Percentiles rank a stretch among this genome's conserved stretches.
phyloP scores from a whole-genome alignment of 53 echinoderm and acorn worm genomes.

The Astropecten irregularis region DNA sequence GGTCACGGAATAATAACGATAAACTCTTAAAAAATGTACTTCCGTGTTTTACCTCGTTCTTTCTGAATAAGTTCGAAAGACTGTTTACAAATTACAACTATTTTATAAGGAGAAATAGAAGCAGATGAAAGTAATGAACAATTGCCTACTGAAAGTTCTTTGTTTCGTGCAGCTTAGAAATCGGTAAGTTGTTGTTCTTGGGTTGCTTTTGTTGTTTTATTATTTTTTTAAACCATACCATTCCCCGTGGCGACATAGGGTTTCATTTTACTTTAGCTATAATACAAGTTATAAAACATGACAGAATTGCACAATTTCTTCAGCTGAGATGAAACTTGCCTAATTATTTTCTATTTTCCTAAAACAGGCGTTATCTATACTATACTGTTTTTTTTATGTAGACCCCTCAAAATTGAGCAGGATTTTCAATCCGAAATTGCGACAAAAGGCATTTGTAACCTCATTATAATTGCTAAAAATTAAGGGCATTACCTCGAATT shows the following conservation, averaged over 20 bases:
- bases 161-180: not conserved
- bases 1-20: not conserved
- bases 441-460: not conserved
- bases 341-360: no score
- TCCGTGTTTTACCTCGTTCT: not conserved
- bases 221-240: no score
- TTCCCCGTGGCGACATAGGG: no score
- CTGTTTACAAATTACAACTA: not conserved
- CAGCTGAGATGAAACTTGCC: no score
- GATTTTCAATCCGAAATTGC: not conserved
- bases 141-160: not conserved
- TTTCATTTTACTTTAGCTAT: no score
- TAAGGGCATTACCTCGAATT: not conserved
- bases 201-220: no score
- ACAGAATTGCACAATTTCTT: not conserved
- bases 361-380: not conserved
- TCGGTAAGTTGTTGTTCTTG: no score
- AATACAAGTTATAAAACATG: not conserved
- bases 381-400: not conserved
- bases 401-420: not conserved
- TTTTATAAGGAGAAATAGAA: not conserved
- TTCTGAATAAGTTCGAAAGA: not conserved
- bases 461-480: not conserved
- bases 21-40: not conserved
- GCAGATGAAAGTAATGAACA: not conserved